phyloP scores from a whole-genome alignment of 2,888 invertebrate genomes.

The Artemia sinica region DNA sequence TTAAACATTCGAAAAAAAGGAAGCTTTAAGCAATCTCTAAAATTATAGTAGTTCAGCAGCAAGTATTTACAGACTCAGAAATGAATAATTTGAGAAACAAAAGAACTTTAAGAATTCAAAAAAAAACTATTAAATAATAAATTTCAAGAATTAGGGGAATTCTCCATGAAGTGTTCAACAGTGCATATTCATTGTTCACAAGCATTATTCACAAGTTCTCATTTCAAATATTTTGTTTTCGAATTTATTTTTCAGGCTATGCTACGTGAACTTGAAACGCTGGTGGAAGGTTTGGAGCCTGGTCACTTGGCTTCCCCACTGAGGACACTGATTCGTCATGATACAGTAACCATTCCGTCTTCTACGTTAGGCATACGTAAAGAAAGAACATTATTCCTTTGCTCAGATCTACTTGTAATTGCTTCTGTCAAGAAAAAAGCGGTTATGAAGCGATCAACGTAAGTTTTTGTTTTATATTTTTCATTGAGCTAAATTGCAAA shows the following conservation, averaged over 20 bases:
- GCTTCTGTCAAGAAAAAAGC: constrained; percentile 82
- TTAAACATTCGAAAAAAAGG: too few relatives aligned
- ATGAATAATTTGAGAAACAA: too few relatives aligned
- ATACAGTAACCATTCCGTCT: constrained; percentile 71
- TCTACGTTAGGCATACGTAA: constrained; percentile 61
- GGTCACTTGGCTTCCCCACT: constrained; percentile 38
- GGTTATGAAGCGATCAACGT: constrained; percentile 66
- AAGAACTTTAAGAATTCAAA: too few relatives aligned
- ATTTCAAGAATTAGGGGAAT: too few relatives aligned
- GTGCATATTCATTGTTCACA: too few relatives aligned
- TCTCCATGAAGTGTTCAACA: too few relatives aligned
- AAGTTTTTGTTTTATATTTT: constrained; percentile 34
- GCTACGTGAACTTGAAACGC: constrained; percentile 65
- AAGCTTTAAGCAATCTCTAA: too few relatives aligned
- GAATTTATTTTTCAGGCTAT: constrained; percentile 31
- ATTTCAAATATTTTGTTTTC: background rate
- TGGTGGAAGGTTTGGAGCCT: constrained; percentile 60
- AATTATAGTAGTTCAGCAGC: too few relatives aligned
- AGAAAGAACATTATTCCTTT: constrained; percentile 82
- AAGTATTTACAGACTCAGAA: too few relatives aligned
- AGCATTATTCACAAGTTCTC: too few relatives aligned
- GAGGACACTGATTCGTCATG: constrained; percentile 51
- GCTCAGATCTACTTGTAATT: constrained; percentile 77
- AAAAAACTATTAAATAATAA: too few relatives aligned
- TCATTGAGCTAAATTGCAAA: background rate